Conservation (phyloP, 2,797 vertebrate genomes). For the Odontamblyopus lacepedii region DNA sequence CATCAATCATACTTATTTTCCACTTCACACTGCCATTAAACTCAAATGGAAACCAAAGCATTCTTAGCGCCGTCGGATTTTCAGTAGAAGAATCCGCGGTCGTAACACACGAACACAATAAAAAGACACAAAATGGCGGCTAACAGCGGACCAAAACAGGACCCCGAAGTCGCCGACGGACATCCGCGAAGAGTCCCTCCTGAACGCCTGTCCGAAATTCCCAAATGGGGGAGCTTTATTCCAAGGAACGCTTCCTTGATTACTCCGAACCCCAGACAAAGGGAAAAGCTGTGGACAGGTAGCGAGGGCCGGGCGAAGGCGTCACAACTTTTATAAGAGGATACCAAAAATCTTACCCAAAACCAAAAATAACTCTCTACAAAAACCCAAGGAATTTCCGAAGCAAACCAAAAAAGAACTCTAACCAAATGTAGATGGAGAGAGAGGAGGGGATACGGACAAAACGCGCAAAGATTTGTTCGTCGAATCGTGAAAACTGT, state of each 20-base stretch:
- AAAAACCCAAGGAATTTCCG: conserved; percentile 73
- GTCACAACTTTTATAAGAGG: conserved; percentile 71
- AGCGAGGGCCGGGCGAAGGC: conserved; percentile 43
- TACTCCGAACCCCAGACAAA: conserved; percentile 46
- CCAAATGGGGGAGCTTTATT: conserved; percentile 63
- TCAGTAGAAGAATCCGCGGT: conserved; percentile 38
- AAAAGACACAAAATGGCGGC: conserved; percentile 37
- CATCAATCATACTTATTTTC: conserved; percentile 63
- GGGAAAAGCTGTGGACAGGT: conserved; percentile 49
- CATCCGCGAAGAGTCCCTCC: conserved; percentile 49
- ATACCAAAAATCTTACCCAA: conserved; percentile 77
- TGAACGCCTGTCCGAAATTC: conserved; percentile 43
- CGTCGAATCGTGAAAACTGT: conserved; percentile 55
- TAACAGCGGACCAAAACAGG: conserved; percentile 30
- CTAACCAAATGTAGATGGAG: conserved; percentile 79
- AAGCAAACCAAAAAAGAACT: conserved; percentile 82
- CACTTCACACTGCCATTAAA: conserved; percentile 70
- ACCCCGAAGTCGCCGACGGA: conserved; percentile 28
- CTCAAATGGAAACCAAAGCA: conserved; percentile 81
- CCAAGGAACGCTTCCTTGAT: conserved; percentile 61
- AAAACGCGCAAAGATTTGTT: conserved; percentile 46
- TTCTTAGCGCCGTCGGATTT: conserved; percentile 62
- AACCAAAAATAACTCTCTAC: conserved; percentile 54
- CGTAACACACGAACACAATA: conserved; percentile 62
- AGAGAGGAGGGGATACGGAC: conserved; percentile 66